A percentile compares a stretch with the other conserved stretches of the same genome.
Evolutionary conservation across 2,797 vertebrate species (phyloP).

Genomic region (Uromys caudimaculatus): DNA sequence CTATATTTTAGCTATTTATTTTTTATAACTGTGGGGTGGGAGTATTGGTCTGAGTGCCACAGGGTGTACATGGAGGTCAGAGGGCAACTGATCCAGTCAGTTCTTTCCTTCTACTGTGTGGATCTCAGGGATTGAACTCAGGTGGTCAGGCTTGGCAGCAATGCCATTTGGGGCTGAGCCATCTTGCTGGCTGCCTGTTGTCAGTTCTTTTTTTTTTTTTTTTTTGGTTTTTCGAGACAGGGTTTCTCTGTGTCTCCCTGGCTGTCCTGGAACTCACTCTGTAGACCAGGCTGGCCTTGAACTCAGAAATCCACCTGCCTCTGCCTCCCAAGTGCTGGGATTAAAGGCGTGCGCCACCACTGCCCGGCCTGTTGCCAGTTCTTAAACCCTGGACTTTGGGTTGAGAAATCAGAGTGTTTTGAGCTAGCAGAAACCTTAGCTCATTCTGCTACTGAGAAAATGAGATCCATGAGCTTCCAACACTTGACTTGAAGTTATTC

Average conservation of each 20-base stretch:
- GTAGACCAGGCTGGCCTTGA: no score
- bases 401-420: constrained; percentile 60
- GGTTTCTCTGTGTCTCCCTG: no score
- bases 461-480: not conserved
- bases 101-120: not conserved
- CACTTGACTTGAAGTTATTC: not conserved
- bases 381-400: constrained; percentile 47
- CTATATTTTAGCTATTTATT: not conserved
- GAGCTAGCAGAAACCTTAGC: constrained; percentile 1
- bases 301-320: no score
- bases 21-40: not conserved
- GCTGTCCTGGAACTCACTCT: no score
- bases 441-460: constrained; percentile 42
- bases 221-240: no score
- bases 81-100: not conserved
- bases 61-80: not conserved
- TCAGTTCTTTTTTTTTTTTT: no score
- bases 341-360: no score
- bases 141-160: not conserved
- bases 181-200: not conserved
- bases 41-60: not conserved
- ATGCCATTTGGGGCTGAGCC: not conserved
- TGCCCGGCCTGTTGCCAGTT: not conserved
- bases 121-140: not conserved
- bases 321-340: no score